Evolutionary conservation across 1,140 invertebrate genomes (phyloP).

Genomic region (Drosophila busckii): DNA sequence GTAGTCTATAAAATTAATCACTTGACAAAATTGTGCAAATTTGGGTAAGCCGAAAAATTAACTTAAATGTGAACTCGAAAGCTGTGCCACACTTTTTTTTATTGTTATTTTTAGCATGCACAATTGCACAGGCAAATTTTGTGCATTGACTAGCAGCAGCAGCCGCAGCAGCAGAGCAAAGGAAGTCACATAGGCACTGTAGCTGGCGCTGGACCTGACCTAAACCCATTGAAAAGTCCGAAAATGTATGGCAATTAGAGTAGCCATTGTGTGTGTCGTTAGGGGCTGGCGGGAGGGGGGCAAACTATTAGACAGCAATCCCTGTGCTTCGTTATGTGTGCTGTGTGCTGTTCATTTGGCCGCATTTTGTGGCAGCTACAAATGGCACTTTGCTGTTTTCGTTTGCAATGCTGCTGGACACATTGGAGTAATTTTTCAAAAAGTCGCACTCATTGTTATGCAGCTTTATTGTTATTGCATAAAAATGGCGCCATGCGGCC

Average conservation of each 20-base stretch:
- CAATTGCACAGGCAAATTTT: conserved; percentile 37
- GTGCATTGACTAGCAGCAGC: background rate
- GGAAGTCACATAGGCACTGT: conserved; percentile 15
- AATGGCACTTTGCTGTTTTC: conserved; percentile 61
- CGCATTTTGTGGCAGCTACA: conserved; percentile 64
- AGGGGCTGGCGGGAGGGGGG: conserved; percentile 14
- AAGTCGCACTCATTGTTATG: conserved; percentile 64
- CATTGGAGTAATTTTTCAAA: conserved; percentile 71
- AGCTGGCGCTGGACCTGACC: conserved; percentile 10
- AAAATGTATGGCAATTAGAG: conserved; percentile 76
- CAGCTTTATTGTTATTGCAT: conserved; percentile 75
- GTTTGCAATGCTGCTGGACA: no score
- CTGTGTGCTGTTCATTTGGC: conserved; percentile 58
- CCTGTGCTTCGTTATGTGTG: conserved; percentile 47
- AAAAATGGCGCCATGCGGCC: conserved; percentile 46
- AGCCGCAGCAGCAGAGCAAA: background rate
- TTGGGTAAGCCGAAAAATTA: conserved; percentile 67
- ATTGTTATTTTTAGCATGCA: conserved; percentile 41
- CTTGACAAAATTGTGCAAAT: conserved; percentile 67
- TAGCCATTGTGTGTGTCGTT: conserved; percentile 50
- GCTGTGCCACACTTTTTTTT: conserved; percentile 15
- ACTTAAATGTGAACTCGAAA: conserved; percentile 70
- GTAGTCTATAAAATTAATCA: conserved; percentile 67
- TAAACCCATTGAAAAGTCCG: conserved; percentile 71
- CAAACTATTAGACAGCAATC: conserved; percentile 67